These are phyloP conservation scores for Drosophila mulleri DNA, from an alignment of 2,888 invertebrate species.

Conservation along the genomic window DNA sequence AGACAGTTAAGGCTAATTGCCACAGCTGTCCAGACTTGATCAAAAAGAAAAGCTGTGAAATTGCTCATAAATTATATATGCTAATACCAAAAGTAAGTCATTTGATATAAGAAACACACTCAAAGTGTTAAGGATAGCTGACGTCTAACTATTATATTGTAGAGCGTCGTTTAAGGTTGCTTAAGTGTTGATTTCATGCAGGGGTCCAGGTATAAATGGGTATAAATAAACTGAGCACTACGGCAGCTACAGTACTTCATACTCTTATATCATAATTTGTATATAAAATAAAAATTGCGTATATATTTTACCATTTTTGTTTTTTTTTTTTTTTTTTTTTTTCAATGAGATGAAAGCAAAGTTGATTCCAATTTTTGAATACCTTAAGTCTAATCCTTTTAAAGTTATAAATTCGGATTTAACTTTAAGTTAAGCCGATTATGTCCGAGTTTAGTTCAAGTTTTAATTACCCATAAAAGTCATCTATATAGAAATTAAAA, in stretches of 20 bases:
- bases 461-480: not conserved
- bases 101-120: not conserved
- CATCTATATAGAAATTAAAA: not conserved
- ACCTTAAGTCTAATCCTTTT: not conserved
- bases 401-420: not conserved
- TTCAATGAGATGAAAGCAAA: too few species aligned
- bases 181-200: too few species aligned
- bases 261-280: too few species aligned
- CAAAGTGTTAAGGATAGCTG: too few species aligned
- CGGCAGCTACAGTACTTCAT: too few species aligned
- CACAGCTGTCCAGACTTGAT: slow-evolving; percentile 17
- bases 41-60: not conserved
- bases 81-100: not conserved
- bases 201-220: too few species aligned
- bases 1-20: slow-evolving; percentile 33
- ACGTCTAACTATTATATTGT: too few species aligned
- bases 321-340: too few species aligned
- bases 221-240: too few species aligned
- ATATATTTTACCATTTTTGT: too few species aligned
- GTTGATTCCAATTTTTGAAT: not conserved
- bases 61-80: slow-evolving; percentile 6
- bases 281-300: too few species aligned
- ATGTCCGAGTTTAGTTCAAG: not conserved
- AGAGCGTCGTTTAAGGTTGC: too few species aligned
- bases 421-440: slow-evolving; percentile 10